A percentile compares a stretch with the other conserved stretches of the same genome.
phyloP scores from a whole-genome alignment of 2,888 invertebrate genomes.

The Villa cingulata region DNA sequence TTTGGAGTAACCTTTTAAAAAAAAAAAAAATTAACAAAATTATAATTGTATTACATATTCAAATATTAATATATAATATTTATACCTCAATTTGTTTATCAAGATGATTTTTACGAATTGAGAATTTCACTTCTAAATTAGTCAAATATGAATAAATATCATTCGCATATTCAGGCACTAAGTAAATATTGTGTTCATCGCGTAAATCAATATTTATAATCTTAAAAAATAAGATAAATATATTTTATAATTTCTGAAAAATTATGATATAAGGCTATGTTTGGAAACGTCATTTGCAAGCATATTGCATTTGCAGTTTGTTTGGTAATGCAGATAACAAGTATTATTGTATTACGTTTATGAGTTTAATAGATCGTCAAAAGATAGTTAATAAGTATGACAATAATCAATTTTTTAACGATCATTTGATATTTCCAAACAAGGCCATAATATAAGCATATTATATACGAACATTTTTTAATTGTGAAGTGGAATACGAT shows the following conservation, averaged over 20 bases:
- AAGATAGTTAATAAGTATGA: too few species aligned
- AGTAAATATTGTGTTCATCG: constrained; percentile 58
- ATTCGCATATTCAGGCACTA: constrained; percentile 72
- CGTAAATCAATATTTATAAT: constrained; percentile 63
- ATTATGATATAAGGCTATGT: constrained; percentile 8
- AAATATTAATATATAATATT: neutral
- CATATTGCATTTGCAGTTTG: constrained; percentile 8
- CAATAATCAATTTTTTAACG: too few species aligned
- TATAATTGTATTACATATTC: neutral
- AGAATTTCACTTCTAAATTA: constrained; percentile 54
- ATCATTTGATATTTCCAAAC: too few species aligned
- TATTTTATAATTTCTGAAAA: neutral
- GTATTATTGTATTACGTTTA: constrained; percentile 14
- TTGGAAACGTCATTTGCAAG: neutral
- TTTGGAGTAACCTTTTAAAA: constrained; percentile 52
- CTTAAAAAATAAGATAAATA: constrained; percentile 10
- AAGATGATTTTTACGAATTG: constrained; percentile 51
- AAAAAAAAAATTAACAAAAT: neutral
- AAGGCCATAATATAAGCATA: too few species aligned
- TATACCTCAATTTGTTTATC: constrained; percentile 41
- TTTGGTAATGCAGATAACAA: too few species aligned
- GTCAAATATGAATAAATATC: constrained; percentile 80
- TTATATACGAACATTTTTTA: too few species aligned
- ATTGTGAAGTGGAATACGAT: too few species aligned
- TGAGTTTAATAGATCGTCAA: too few species aligned